phyloP scores from a whole-genome alignment of 2,113 vertebrate species.

The Perca schrenkii region DNA sequence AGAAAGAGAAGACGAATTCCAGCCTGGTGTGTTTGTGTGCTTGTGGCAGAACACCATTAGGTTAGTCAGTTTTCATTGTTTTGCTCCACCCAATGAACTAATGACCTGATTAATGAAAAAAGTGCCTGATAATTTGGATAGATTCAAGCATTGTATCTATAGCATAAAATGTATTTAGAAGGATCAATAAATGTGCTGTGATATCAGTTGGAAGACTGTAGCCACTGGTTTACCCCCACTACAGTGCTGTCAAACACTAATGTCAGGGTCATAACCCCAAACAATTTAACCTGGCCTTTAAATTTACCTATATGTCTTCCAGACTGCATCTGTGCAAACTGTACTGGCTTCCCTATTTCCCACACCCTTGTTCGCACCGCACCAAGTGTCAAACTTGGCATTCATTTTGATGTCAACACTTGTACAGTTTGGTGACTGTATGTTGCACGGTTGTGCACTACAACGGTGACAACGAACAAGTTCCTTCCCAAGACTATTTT shows the following conservation, averaged over 20 bases:
- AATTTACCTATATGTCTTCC: neutral
- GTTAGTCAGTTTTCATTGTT: neutral
- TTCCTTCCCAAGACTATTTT: too few species aligned
- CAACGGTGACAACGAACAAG: too few species aligned
- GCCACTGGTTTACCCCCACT: neutral
- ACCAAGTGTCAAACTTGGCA: too few species aligned
- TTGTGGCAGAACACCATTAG: neutral
- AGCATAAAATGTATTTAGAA: neutral
- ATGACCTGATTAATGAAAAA: neutral
- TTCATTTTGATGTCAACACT: too few species aligned
- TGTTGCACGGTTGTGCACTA: too few species aligned
- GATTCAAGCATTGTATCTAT: neutral
- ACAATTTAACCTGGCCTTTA: neutral
- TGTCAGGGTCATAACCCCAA: neutral
- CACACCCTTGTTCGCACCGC: too few species aligned
- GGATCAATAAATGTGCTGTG: neutral
- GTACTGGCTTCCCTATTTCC: too few species aligned
- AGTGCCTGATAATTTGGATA: neutral
- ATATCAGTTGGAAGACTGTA: neutral
- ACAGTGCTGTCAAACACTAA: neutral
- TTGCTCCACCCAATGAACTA: neutral
- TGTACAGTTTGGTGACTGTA: too few species aligned
- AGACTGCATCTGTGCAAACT: neutral
- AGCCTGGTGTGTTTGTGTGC: slow-evolving; percentile 5
- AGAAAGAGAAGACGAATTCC: slow-evolving; percentile 52